Evolutionary conservation across 2,113 vertebrate species (phyloP), one percentile per base, ranked within the genome.

Genomic region (Gadus macrocephalus): DNA sequence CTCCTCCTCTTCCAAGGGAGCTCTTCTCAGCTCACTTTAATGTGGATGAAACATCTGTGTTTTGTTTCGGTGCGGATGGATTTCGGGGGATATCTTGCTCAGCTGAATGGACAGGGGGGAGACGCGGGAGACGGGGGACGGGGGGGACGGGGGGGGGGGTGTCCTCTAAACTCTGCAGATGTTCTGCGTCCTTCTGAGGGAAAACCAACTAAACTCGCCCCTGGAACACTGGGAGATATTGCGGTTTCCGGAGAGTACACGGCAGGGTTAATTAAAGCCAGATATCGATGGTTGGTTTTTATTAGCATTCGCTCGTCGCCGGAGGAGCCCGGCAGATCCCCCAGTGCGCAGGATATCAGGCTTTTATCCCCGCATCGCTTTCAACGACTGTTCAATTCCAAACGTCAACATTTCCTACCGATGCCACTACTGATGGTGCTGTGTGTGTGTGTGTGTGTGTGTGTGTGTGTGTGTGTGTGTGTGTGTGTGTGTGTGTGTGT

Each of bases 11-110:
- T 81, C 79, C 72, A 17, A 73, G 78, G 80, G 83, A 77, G 67
- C 74, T 75, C 75, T 75, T 68, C 83, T 83, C 73, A 71, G 74
- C 75, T 62, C 56, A 69, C 70, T 89, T 87, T 85, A 82, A 86
- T 84, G 83, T 84, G 79, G 75, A 86, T 86, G 83, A 86, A 88
- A 86, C 83, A 87, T 87, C 79, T 70, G 82, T 87, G 81, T 84
- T 82, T 87, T 75, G 81, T 84, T 82, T 87, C 74, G 76, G 67
- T 74, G 67, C 65, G 68, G 75, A 76, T 69, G 79, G 71, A 11
- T 83, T 79, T 77, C 71, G 27, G 35, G 76, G 74, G 69, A 74
- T 83, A 88, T 87, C 49, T 80, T 80, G 86, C 87, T 86, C 17
- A 64, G 53, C n/a, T 16, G 68, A 85, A 75, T 20, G 69, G 77